Evolutionary conservation across 2,797 vertebrate genomes (phyloP), one percentile per base, ranked within the genome.

Genomic region (Pseudopleuronectes americanus): DNA sequence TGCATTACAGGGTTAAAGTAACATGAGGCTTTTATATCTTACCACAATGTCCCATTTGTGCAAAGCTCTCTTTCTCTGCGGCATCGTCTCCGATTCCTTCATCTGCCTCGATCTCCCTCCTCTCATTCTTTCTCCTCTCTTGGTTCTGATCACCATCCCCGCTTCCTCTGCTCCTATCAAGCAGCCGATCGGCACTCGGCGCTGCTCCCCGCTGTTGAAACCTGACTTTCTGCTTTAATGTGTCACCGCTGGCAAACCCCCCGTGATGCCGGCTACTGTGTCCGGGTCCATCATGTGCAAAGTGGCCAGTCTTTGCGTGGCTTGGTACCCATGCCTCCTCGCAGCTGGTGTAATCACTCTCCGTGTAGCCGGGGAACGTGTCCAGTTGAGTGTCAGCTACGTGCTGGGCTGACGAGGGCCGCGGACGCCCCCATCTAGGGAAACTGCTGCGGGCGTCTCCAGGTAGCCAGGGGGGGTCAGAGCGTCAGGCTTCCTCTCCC

Each of bases 381-480:
- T 93, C 91, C 33, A 90, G 74, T 22, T 92, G 92, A n/a, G 89
- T 95, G 79, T 92, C 94, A 0, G 89, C 90, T 52, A 76, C 83
- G 71, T 91, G 84, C 76, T 84, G 93, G 16, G 71, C 92, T 26
- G 81, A 79, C 2, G 89, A 14, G 16, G 94, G 43, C 49, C 91
- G 54, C 21, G 90, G 61, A n/a, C 94, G 57, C 69, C 92, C 81
- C 93, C 94, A 94, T 53, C 91, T 77, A 1, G 88, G 88, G 82
- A 21, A 92, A 83, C 70, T 94, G 93, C 77, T 95, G 94, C 0
- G 94, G 94, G 26, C 94, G 90, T 48, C 94, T 90, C 94, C 94
- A 95, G 0, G 94, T 94, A 0, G 94, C 94, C 51, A 95, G 77
- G 0, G 94, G 94, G 0, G 94, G 94, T n/a, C 54, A 95, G 65